A percentile compares a stretch with the other conserved stretches of the same genome.
phyloP scores from a whole-genome alignment of 2,113 vertebrate genomes.

The Saimiri boliviensis region DNA sequence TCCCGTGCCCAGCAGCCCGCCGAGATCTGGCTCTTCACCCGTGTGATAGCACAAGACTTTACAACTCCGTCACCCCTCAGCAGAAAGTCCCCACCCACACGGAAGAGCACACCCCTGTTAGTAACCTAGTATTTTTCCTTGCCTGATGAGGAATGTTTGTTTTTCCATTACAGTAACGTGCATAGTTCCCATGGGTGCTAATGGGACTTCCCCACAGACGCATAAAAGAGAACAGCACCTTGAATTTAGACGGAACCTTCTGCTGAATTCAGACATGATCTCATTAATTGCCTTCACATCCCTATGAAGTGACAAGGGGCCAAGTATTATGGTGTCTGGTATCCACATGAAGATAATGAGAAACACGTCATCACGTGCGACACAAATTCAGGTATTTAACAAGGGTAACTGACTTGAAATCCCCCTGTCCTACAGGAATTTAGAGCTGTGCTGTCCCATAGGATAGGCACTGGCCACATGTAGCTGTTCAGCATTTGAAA shows the following conservation, averaged over 20 bases:
- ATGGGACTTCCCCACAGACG: slow-evolving; percentile 62
- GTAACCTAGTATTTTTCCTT: slow-evolving; percentile 35
- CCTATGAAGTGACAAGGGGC: background rate
- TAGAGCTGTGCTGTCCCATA: background rate
- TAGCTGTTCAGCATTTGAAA: background rate
- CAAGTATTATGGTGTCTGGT: background rate
- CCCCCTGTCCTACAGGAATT: background rate
- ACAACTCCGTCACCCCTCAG: background rate
- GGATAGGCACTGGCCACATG: background rate
- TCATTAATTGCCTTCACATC: slow-evolving; percentile 48
- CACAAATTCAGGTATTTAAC: background rate
- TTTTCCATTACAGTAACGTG: slow-evolving; percentile 35
- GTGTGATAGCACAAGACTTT: background rate
- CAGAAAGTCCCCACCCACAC: slow-evolving; percentile 70
- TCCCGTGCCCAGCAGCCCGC: background rate
- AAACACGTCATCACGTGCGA: background rate
- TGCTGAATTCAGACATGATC: slow-evolving; percentile 60
- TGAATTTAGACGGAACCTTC: slow-evolving; percentile 58
- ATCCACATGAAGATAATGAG: background rate
- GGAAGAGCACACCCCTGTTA: background rate
- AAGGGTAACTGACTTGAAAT: background rate
- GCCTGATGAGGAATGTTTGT: slow-evolving; percentile 54
- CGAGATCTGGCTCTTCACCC: background rate
- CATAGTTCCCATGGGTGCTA: slow-evolving; percentile 51
- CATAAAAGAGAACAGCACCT: slow-evolving; percentile 41